Conservation (phyloP, 1,140 invertebrate genomes). For the Protaetia brevitarsis region DNA sequence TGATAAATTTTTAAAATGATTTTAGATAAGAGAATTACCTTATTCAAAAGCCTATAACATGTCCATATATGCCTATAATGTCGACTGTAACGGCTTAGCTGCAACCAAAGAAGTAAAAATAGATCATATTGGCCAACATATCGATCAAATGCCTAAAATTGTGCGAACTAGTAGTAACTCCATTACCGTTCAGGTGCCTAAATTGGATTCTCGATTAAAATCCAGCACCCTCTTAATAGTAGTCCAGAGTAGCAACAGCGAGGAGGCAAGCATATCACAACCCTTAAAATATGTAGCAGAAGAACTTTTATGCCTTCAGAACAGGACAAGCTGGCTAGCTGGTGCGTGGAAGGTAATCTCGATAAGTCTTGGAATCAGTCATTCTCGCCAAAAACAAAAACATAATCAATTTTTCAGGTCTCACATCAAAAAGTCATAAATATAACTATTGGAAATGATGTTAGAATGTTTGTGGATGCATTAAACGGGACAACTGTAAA, state of each 20-base stretch:
- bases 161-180: background rate
- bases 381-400: background rate
- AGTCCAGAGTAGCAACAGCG: background rate
- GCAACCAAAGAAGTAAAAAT: background rate
- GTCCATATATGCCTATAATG: background rate
- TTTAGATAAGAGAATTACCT: background rate
- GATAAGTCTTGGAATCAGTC: too few species aligned
- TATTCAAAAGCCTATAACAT: background rate
- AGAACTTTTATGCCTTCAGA: background rate
- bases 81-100: background rate
- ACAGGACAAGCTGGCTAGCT: background rate
- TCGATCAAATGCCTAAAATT: background rate
- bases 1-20: background rate
- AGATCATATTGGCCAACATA: constrained; percentile 9
- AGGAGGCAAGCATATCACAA: background rate
- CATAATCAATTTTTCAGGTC: background rate
- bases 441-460: background rate
- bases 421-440: background rate
- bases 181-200: background rate
- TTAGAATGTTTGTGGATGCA: background rate
- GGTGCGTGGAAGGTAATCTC: background rate
- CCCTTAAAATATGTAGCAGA: background rate
- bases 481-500: background rate
- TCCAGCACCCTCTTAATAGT: background rate
- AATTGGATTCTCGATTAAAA: background rate